Base-by-base conservation (phyloP, 2,888 invertebrate genomes). In the Ennomos quercinarius region DNA sequence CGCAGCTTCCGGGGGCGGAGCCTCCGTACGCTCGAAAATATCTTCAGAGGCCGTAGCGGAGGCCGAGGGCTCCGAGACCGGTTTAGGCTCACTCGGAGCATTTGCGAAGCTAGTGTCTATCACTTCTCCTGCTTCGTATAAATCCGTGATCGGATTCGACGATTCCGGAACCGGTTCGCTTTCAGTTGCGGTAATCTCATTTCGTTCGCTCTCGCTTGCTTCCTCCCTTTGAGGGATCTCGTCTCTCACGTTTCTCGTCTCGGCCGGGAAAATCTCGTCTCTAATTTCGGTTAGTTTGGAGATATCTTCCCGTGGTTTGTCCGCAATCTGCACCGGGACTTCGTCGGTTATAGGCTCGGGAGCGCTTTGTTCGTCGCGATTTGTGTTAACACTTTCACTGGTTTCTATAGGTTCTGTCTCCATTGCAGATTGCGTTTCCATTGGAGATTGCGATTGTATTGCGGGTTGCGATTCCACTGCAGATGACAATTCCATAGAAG, bases 81-180 rank as follows among this genome's bases (percentile, higher is more conserved):
- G 13, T 2, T 27, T 27, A 27, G 36, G 36, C 12, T 27, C 34
- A 35, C 34, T 37, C 8, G 38, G 11, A 5, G 65, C 54, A 0
- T 13, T 55, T n/a, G 82, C 76, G 62, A 90, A 89, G 63, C 87
- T 86, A 0, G 86, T 84, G 55, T 88, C 89, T 0, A 89, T 59
- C 0, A 77, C 64, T 10, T 85, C 89, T 12, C 70, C 78, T 0
- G 80, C 78, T 45, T 89, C 90, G 49, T 89, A 89, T 9, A 89
- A 62, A 13, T 76, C 76, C 1, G 68, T 39, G 54, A 3, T 17
- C 50, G 12, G 53, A 10, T 8, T 41, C 46, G 61, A 37, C 8
- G 38, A n/a, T 13, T 63, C 61, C 5, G 36, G 45, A 10, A 37
- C 45, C 1, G 56, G 37, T 34, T 56, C 54, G 53, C 35, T 52